Evolutionary conservation across 2,888 invertebrate genomes (phyloP), one percentile per base, ranked within the genome.

Genomic region (Sclerodermus sp.): DNA sequence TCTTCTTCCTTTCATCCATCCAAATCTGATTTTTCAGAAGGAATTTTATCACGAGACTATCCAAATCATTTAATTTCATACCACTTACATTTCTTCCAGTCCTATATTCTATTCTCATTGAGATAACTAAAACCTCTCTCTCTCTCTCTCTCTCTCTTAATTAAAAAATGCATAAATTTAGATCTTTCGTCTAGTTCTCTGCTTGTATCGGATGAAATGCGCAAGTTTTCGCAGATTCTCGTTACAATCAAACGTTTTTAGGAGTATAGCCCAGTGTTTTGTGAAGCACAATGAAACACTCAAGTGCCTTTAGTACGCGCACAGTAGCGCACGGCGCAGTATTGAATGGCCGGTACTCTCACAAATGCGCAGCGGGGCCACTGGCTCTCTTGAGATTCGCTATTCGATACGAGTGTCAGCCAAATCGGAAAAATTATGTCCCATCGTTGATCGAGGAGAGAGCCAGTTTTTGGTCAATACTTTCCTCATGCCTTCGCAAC

Each of bases 341-440:
- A 62, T 64, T 72, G 58, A 71, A 70, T 68, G 57, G 65, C 57
- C 52, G 66, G 62, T 63, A 66, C 62, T n/a, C n/a, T 68, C 64
- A 76, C 76, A 76, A 77, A 75, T 75, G 75, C 76, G 61, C 76
- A 75, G 76, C 76, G 58, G 75, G 76, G 64, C 58, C 69, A 69
- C 70, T 23, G 23, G 23, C 23, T 62, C 68, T 59, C 68, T 72
- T 58, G 68, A 74, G 71, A 74, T 75, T 70, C 66, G 70, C 71
- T 71, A 70, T 71, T 74, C 70, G 72, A 74, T 73, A 71, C 65
- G 70, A 71, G 67, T 63, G 61, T 64, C 62, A 47, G 53, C 51
- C 48, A 49, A 41, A 58, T 54, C 53, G 66, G 55, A 57, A 62
- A 70, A 67, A 61, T 61, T 58, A 66, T 68, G 71, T 70, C 61